Evolutionary conservation across 2,113 vertebrate genomes (phyloP), one percentile per base, ranked within the genome.

Genomic region (Cavia porcellus): DNA sequence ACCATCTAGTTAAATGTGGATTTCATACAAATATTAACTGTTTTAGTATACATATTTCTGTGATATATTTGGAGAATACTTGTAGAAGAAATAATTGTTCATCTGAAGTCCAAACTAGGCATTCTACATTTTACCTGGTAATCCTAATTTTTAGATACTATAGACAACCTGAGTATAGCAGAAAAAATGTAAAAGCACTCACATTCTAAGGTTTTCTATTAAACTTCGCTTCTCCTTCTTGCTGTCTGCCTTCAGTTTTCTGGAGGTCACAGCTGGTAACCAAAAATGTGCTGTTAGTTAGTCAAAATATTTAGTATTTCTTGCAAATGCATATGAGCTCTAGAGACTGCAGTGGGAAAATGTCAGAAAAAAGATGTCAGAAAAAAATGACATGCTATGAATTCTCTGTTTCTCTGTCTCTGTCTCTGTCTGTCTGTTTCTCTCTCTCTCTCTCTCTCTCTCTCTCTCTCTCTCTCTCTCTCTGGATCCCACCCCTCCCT

Each of bases 291-390:
- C 75, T 87, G 70, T 93, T 93, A 94, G 45, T 96, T 88, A 90
- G 57, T 97, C 87, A 96, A 96, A 96, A 98, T 93, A 97, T 92
- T 95, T 96, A 93, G 92, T 82, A 92, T 86, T 83, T 90, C 62
- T 79, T 12, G 45, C 20, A 84, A 91, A 86, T 95, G 20, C n/a
- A 8, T 74, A 30, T 61, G 66, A 86, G 45, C 22, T 14, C 79
- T 81, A 85, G 95, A 93, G 89, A 19, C 57, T 89, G 9, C 17
- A 38, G 38, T 87, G n/a, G 45, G 61, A 90, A 90, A 55, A 30
- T n/a, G n/a, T n/a, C n/a, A n/a, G n/a, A n/a, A n/a, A n/a, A n/a
- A n/a, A n/a, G n/a, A n/a, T 19, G 45, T 61, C 47, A 45, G n/a
- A 68, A 66, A 84, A 89, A 96, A 89, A 75, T 64, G 10, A 14